These are phyloP conservation scores for Aphaenogaster floridana DNA, from an alignment of 1,140 invertebrate species.

Conservation along the genomic window DNA sequence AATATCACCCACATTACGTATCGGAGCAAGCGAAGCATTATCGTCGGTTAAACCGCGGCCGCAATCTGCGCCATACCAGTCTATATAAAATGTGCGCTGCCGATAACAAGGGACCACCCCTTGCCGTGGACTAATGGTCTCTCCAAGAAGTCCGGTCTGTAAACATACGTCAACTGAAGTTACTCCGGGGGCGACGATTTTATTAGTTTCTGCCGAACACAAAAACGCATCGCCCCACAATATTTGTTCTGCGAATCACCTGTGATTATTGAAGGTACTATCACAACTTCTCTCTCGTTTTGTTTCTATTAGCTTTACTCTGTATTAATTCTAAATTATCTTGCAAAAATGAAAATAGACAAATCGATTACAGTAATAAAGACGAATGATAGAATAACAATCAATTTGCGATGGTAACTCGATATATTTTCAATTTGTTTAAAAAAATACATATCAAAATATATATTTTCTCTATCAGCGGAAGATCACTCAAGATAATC, in stretches of 20 bases:
- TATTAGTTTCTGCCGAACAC: slow-evolving; percentile 39
- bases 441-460: not conserved
- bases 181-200: slow-evolving; percentile 37
- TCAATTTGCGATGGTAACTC: not conserved
- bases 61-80: slow-evolving; percentile 43
- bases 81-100: slow-evolving; percentile 59
- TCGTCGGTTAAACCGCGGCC: slow-evolving; percentile 55
- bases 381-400: not conserved
- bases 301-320: not conserved
- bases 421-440: not conserved
- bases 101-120: slow-evolving; percentile 54
- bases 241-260: slow-evolving; percentile 23
- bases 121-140: slow-evolving; percentile 42
- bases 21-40: slow-evolving; percentile 48
- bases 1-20: slow-evolving; percentile 62
- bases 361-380: not conserved
- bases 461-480: not conserved
- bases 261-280: slow-evolving; percentile 30
- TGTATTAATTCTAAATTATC: not conserved
- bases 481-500: not conserved
- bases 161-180: slow-evolving; percentile 56
- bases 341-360: not conserved
- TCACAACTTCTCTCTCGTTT: not conserved
- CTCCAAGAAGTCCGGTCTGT: slow-evolving; percentile 44
- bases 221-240: not conserved